Evolutionary conservation across 2,888 invertebrate species (phyloP), one percentile per base, ranked within the genome.

Genomic region (Drosophila leonis): DNA sequence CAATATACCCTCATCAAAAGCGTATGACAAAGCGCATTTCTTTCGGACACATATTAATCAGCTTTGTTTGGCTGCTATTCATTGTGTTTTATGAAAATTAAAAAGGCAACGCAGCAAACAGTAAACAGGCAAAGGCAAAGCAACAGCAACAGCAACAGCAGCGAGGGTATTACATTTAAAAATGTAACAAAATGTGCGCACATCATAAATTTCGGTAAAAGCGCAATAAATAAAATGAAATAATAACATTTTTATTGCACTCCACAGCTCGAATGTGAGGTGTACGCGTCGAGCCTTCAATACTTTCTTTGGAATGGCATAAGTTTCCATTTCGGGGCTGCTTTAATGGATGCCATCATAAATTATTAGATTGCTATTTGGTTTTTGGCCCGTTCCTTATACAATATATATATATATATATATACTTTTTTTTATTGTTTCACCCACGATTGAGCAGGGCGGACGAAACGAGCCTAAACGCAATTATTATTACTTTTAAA

Each of bases 351-450:
- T 80, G 81, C 82, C 87, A 83, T 83, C 90, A 91, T 90, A 90
- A 90, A 91, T 90, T 91, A 91, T 91, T 90, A 90, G 88, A 91
- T 90, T 81, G 91, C 91, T 81, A 83, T 91, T 91, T 89, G 82
- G 78, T 87, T 91, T 90, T 33, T 41, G 48, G 48, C 48, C 56
- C 42, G 3, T 42, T 31, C 20, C 52, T 12, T 15, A 31, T 48
- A 8, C 0, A 20, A 46, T 27, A 27, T 4, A n/a, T 29, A 48
- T 13, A 13, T 12, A 33, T 33, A 13, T 4, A 18, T 49, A 33
- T 90, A 85, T 83, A 83, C 88, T 88, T 83, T 90, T 90, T 91
- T 91, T 91, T 91, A 91, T 91, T 91, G 90, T 91, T 90, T 91
- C 82, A 91, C 85, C 79, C 89, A 87, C 88, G 89, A 90, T 91